These are phyloP conservation scores for Oegoconia quadripuncta DNA, from an alignment of 2,888 invertebrate genomes.

Conservation along the genomic window DNA sequence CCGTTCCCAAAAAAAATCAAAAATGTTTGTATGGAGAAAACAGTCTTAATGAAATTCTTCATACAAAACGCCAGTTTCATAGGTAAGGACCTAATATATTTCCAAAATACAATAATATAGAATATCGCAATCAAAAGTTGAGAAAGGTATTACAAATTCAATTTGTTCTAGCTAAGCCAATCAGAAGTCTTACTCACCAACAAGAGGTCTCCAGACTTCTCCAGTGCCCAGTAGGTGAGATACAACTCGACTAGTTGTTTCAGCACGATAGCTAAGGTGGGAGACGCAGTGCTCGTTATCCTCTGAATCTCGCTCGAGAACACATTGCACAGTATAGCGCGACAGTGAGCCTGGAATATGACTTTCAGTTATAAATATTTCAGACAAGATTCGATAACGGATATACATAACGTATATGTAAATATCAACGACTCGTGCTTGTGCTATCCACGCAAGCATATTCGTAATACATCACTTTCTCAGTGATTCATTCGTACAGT, in stretches of 20 bases:
- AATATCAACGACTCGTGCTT: too few relatives aligned
- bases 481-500: too few relatives aligned
- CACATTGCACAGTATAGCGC: slow-evolving; percentile 88
- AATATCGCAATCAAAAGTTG: background rate
- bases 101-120: too few relatives aligned
- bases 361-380: background rate
- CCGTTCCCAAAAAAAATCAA: too few relatives aligned
- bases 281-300: slow-evolving; percentile 72
- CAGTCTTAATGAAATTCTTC: too few relatives aligned
- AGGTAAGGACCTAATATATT: too few relatives aligned
- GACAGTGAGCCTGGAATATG: slow-evolving; percentile 86
- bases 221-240: slow-evolving; percentile 84
- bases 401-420: too few relatives aligned
- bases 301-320: slow-evolving; percentile 80
- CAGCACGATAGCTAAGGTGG: slow-evolving; percentile 81
- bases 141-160: background rate
- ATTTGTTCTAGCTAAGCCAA: background rate
- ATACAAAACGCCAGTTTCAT: too few relatives aligned
- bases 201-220: slow-evolving; percentile 87
- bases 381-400: too few relatives aligned
- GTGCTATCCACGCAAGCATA: too few relatives aligned
- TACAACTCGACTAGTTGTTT: slow-evolving; percentile 87
- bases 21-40: too few relatives aligned
- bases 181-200: slow-evolving; percentile 75
- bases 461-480: too few relatives aligned